Base-by-base conservation (phyloP, 2,888 invertebrate species). In the Automeris io region DNA sequence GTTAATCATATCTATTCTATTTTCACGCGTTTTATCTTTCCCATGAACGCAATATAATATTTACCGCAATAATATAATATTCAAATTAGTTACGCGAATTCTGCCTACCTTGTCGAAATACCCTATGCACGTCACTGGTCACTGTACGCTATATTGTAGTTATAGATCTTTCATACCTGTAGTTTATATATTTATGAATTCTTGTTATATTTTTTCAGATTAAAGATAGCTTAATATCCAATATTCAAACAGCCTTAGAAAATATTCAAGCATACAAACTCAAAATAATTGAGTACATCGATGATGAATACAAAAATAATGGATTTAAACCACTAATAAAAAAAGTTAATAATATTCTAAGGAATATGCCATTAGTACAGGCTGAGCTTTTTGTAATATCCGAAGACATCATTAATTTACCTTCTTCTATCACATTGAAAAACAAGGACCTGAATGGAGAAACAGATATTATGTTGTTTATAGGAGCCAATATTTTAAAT, bases 201-300 rank as follows among this genome's bases (percentile, higher is more conserved):
- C n/a, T n/a, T n/a, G n/a, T n/a, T n/a, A n/a, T n/a, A 21, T 3
- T 2, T 33, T 19, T 34, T 35, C 31, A 83, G 86, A 39, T 80
- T n/a, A 72, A 81, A 41, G 89, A 90, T 48, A 85, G 90, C 0
- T 70, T 91, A 0, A 80, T 92, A 16, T 72, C 88, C 1, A 83
- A 90, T 57, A 78, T 93, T 5, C 95, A 95, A 67, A 62, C 94
- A 0, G 88, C 91, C 0, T 64, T 93, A 0, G 96, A 96, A 69
- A 95, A 95, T 61, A 66, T 88, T 1, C 87, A 89, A 39, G 82
- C 79, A 0, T 73, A 88, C 46, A 92, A 91, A 80, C 85, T 92
- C 0, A 91, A 89, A 64, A 73, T 76, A 23, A 77, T 90, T 16
- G 89, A 92, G 68, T 35, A 89, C 42, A 61, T 73, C 47, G 88